These are phyloP conservation scores for Notarius quadriscutis DNA, from an alignment of 2,113 vertebrate species.

Conservation along the genomic window DNA sequence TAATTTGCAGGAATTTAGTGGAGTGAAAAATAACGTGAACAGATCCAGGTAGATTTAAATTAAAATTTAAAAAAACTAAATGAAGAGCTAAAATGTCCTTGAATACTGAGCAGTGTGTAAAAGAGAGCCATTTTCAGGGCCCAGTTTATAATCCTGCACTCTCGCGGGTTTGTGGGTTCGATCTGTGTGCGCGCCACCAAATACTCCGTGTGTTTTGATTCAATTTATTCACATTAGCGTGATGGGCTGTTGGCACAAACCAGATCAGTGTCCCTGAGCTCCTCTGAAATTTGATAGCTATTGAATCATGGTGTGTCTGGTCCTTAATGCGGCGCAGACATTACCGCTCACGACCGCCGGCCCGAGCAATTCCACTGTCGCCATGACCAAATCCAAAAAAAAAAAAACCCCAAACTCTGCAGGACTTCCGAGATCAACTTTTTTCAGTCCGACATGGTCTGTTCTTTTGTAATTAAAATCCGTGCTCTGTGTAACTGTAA, in stretches of 20 bases:
- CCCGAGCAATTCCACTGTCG: neutral
- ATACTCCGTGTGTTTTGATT: constrained; percentile 3
- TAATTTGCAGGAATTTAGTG: neutral
- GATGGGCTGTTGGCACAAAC: constrained; percentile 40
- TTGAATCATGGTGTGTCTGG: constrained; percentile 25
- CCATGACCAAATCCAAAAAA: neutral
- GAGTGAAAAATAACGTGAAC: neutral
- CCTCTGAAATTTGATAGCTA: constrained; percentile 32
- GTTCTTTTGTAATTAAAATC: neutral
- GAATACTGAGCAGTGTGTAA: neutral
- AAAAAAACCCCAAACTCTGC: neutral
- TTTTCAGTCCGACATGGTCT: accelerated
- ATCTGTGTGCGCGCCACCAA: neutral
- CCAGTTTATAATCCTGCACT: neutral
- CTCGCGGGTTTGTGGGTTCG: neutral
- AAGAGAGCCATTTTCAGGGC: neutral
- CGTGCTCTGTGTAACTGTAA: neutral
- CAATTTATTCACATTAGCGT: constrained; percentile 43
- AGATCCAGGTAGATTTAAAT: neutral
- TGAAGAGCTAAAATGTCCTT: neutral
- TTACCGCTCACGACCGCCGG: constrained; percentile 1
- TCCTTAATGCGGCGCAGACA: constrained; percentile 12
- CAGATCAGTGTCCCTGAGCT: constrained; percentile 23
- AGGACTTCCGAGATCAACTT: neutral
- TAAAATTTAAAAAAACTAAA: neutral